A percentile compares a stretch with the other conserved stretches of the same genome.
These are phyloP conservation scores for Ligdia adustata DNA, from an alignment of 2,888 invertebrate genomes.

Conservation along the genomic window DNA sequence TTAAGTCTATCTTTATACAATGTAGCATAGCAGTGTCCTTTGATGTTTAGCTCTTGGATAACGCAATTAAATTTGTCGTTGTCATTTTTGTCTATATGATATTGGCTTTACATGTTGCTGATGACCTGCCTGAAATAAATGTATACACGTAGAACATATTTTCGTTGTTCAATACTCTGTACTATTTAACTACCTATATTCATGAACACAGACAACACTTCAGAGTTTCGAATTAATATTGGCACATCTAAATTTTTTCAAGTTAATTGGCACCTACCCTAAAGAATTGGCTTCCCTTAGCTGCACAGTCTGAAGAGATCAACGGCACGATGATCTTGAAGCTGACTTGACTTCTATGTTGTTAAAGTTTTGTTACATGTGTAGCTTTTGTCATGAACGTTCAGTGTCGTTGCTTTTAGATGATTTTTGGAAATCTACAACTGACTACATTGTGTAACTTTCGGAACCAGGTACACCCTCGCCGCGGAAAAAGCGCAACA, in stretches of 20 bases:
- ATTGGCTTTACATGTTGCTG: conserved; percentile 25
- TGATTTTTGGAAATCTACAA: conserved; percentile 10
- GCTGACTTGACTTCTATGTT: conserved; percentile 39
- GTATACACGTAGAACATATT: conserved; percentile 1
- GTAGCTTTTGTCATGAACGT: conserved; percentile 63
- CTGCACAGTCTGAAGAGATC: conserved; percentile 55
- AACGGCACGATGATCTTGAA: conserved; percentile 60
- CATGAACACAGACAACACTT: conserved; percentile 35
- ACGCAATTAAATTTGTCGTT: conserved; percentile 20
- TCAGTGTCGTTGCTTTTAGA: conserved; percentile 56
- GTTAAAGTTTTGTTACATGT: conserved; percentile 42
- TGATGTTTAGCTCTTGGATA: conserved; percentile 27
- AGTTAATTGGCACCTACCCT: conserved; percentile 54
- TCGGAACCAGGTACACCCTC: conserved; percentile 87
- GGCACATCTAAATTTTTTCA: conserved; percentile 48
- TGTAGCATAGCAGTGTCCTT: conserved; percentile 28
- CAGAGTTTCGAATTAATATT: conserved; percentile 39
- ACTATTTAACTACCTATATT: conserved; percentile 24
- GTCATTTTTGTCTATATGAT: conserved; percentile 23
- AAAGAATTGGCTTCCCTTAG: conserved; percentile 76
- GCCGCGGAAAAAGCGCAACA: conserved; percentile 90
- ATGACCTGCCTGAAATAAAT: conserved; percentile 21
- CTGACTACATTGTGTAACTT: conserved; percentile 35
- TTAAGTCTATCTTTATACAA: neutral
- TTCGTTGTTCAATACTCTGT: neutral